Evolutionary conservation across 2,113 vertebrate species (phyloP).

Genomic region (Paradisaea rubra): DNA sequence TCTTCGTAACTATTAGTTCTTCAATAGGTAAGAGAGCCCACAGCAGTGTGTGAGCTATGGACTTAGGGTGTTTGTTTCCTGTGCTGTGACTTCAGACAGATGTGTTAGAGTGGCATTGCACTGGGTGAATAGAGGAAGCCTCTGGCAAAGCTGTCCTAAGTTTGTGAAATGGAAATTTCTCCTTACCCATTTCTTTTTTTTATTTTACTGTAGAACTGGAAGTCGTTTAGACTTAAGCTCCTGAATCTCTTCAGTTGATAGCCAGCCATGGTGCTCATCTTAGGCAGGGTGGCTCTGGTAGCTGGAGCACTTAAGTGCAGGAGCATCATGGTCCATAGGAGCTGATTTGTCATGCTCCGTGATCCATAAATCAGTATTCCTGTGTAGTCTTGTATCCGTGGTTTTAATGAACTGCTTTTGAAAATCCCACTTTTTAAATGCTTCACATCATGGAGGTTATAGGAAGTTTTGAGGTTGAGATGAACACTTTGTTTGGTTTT

Average conservation of each 20-base stretch:
- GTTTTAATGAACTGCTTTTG: background rate
- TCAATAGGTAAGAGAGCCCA: background rate
- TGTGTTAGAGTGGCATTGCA: background rate
- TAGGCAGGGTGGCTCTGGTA: background rate
- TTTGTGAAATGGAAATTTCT: background rate
- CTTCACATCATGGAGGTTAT: rapidly evolving
- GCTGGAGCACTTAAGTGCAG: background rate
- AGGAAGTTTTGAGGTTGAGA: background rate
- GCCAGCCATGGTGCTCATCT: rapidly evolving
- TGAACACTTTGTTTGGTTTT: background rate
- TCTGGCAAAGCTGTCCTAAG: background rate
- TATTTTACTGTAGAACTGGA: background rate
- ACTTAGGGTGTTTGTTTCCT: rapidly evolving
- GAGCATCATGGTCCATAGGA: background rate
- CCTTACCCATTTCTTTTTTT: rapidly evolving
- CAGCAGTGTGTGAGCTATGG: background rate
- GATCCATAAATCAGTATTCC: background rate
- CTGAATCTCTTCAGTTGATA: background rate
- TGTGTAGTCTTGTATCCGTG: background rate
- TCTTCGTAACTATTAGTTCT: background rate
- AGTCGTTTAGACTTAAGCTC: background rate
- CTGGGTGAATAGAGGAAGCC: background rate
- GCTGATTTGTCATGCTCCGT: background rate
- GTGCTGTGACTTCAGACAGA: background rate
- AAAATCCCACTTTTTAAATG: background rate